Percentiles rank a stretch among this genome's conserved stretches.
These are phyloP conservation scores for Anodontia alba DNA, from an alignment of 2,888 invertebrate species.

Conservation along the genomic window DNA sequence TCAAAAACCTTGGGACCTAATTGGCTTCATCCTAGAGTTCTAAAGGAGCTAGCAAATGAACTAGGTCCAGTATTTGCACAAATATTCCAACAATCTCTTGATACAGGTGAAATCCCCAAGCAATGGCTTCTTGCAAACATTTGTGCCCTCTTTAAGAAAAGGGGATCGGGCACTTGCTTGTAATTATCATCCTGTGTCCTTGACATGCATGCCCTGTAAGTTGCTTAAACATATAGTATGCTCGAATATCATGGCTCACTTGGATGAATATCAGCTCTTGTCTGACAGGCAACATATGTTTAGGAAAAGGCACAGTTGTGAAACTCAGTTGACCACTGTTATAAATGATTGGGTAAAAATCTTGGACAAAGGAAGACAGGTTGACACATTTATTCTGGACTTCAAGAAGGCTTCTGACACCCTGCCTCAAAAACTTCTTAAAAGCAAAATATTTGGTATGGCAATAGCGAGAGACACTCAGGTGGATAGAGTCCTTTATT, in stretches of 20 bases:
- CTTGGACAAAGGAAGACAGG: no score
- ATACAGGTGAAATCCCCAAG: neutral
- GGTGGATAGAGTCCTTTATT: neutral
- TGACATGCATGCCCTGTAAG: neutral
- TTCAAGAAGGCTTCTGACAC: no score
- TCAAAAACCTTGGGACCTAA: neutral
- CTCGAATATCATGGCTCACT: neutral
- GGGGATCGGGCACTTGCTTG: neutral
- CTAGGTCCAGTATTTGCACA: neutral
- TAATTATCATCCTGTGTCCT: neutral
- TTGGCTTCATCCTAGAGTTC: neutral
- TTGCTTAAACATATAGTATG: neutral
- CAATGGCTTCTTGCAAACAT: neutral
- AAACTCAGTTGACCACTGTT: neutral
- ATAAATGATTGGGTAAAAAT: no score
- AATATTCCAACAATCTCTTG: neutral
- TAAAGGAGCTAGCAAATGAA: neutral
- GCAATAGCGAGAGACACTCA: no score
- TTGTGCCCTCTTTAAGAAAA: neutral
- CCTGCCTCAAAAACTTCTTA: no score
- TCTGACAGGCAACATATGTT: neutral
- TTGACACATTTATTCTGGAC: no score
- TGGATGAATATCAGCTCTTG: neutral
- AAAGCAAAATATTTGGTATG: no score
- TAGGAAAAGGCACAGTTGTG: neutral